These are phyloP conservation scores for Crossaster papposus DNA, from an alignment of 53 echinoderm and acorn worm genomes.

Conservation along the genomic window DNA sequence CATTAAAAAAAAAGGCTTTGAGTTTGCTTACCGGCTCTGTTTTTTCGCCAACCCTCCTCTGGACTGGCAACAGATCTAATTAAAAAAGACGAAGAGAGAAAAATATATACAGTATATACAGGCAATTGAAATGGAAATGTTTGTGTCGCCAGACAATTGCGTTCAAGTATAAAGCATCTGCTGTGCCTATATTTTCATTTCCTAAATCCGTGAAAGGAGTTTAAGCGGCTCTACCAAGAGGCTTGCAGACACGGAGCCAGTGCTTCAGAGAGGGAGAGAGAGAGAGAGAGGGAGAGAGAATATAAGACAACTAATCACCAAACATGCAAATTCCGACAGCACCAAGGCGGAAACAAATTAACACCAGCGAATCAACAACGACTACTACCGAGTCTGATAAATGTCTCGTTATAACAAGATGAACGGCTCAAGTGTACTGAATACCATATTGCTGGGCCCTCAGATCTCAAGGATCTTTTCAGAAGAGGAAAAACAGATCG, in stretches of 20 bases:
- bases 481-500: slow-evolving; percentile 50
- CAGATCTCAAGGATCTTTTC: slow-evolving; percentile 56
- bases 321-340: slow-evolving; percentile 59
- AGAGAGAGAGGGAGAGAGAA: too few relatives aligned
- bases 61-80: slow-evolving; percentile 43
- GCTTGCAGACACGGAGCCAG: slow-evolving; percentile 22
- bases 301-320: slow-evolving; percentile 63
- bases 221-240: slow-evolving; percentile 12
- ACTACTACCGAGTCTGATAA: slow-evolving; percentile 62
- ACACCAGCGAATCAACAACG: slow-evolving; percentile 63
- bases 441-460: slow-evolving; percentile 63
- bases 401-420: slow-evolving; percentile 67
- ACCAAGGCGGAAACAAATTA: slow-evolving; percentile 67
- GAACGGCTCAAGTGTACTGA: slow-evolving; percentile 61
- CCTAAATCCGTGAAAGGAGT: slow-evolving; percentile 4
- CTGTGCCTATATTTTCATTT: slow-evolving; percentile 51
- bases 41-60: slow-evolving; percentile 20
- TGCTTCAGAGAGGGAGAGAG: not conserved
- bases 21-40: slow-evolving; percentile 25
- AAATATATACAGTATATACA: not conserved
- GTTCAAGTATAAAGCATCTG: slow-evolving; percentile 62
- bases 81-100: slow-evolving; percentile 23
- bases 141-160: slow-evolving; percentile 57
- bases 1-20: slow-evolving; percentile 35
- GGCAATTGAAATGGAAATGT: slow-evolving; percentile 51